phyloP scores from a whole-genome alignment of 1,140 invertebrate species.

The Penaeus indicus region DNA sequence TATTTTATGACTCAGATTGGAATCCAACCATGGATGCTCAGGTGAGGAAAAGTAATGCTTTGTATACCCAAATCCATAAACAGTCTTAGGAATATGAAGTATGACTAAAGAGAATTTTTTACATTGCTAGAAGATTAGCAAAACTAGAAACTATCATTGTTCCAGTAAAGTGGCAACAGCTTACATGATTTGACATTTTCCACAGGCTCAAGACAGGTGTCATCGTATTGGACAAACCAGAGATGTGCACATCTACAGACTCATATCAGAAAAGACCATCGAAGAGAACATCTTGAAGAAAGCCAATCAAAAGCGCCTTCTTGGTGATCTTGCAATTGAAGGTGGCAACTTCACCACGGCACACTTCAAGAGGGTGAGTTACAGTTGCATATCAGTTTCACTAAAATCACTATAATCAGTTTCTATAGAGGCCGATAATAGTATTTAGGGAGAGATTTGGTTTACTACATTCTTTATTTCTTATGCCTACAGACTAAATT shows the following conservation, averaged over 20 bases:
- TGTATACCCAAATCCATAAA: too few relatives aligned
- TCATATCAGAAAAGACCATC: conserved; percentile 96
- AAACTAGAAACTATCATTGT: background rate
- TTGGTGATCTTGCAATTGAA: conserved; percentile 98
- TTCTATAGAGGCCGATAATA: too few relatives aligned
- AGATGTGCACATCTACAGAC: conserved; percentile 97
- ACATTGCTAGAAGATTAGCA: background rate
- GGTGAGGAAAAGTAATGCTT: conserved; percentile 34
- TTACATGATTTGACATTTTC: conserved; percentile 16
- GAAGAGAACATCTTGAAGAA: conserved; percentile 99
- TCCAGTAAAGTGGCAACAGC: background rate
- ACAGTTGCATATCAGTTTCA: background rate
- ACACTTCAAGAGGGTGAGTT: conserved; percentile 88
- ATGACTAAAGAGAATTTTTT: background rate
- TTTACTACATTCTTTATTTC: background rate
- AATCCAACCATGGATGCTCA: conserved; percentile 99
- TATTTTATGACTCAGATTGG: conserved; percentile 99
- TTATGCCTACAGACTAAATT: background rate
- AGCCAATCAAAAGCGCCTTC: conserved; percentile 95
- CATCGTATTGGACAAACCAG: conserved; percentile 99
- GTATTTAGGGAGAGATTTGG: too few relatives aligned
- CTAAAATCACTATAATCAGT: too few relatives aligned
- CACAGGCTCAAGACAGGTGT: conserved; percentile 94
- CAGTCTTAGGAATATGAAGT: too few relatives aligned
- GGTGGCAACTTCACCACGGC: conserved; percentile 99